These are phyloP conservation scores for Atrina japonica DNA, from an alignment of 2,888 invertebrate species.

Conservation along the genomic window DNA sequence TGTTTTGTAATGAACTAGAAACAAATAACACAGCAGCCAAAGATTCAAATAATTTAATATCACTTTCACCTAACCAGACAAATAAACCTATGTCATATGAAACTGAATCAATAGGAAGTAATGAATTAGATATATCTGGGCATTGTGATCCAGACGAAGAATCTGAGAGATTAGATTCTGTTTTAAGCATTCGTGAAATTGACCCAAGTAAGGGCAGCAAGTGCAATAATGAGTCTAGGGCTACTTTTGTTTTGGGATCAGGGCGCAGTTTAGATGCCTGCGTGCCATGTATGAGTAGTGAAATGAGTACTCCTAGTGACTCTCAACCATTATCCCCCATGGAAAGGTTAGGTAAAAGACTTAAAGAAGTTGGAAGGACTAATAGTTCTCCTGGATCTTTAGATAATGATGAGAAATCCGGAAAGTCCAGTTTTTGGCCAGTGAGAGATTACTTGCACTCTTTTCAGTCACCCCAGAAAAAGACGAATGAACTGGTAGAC, in stretches of 20 bases:
- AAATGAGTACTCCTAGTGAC: not conserved
- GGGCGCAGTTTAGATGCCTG: slow-evolving; percentile 32
- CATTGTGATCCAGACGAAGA: slow-evolving; percentile 19
- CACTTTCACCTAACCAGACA: not conserved
- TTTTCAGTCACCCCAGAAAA: slow-evolving; percentile 37
- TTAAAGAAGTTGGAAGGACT: slow-evolving; percentile 64
- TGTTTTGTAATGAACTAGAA: slow-evolving; percentile 82
- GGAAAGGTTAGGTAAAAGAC: slow-evolving; percentile 56
- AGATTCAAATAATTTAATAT: not conserved
- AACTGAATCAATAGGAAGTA: slow-evolving; percentile 7
- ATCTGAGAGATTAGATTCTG: not conserved
- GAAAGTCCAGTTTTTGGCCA: slow-evolving; percentile 31
- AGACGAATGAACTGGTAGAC: slow-evolving; percentile 42
- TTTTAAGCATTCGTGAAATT: slow-evolving; percentile 5
- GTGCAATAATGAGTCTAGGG: slow-evolving; percentile 26
- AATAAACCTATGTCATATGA: not conserved
- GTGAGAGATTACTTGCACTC: slow-evolving; percentile 30
- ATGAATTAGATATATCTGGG: not conserved
- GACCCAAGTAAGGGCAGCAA: slow-evolving; percentile 26
- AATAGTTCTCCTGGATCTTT: slow-evolving; percentile 66
- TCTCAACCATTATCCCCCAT: slow-evolving; percentile 46
- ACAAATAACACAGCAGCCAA: not conserved
- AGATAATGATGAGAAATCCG: slow-evolving; percentile 39
- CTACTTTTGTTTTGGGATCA: slow-evolving; percentile 39
- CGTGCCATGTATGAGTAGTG: no score